A percentile compares a stretch with the other conserved stretches of the same genome.
Evolutionary conservation across 1,140 invertebrate species (phyloP).

Genomic region (Thalassaphorura encarpata): DNA sequence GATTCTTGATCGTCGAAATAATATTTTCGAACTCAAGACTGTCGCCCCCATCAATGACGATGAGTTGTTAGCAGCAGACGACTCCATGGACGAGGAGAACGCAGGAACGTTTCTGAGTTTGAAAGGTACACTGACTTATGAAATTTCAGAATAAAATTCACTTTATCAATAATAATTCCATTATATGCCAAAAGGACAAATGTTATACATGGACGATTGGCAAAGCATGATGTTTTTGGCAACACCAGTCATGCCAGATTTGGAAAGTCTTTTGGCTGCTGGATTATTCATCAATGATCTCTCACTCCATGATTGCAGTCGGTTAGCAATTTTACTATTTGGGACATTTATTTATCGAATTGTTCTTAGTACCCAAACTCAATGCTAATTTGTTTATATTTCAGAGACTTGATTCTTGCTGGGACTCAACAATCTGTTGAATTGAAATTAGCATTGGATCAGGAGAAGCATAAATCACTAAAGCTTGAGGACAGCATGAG

Average conservation of each 20-base stretch:
- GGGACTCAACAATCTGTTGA: conserved; percentile 96
- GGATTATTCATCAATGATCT: conserved; percentile 95
- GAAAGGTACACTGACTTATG: conserved; percentile 52
- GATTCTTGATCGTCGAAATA: conserved; percentile 89
- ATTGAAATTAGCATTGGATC: conserved; percentile 85
- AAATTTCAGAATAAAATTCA: background rate
- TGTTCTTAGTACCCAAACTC: conserved; percentile 38
- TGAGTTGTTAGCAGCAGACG: conserved; percentile 35
- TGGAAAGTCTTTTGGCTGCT: conserved; percentile 74
- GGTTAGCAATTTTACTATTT: conserved; percentile 44
- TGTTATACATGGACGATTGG: conserved; percentile 98
- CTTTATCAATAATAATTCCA: background rate
- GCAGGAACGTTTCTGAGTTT: conserved; percentile 62
- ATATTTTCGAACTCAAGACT: conserved; percentile 89
- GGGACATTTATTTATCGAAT: conserved; percentile 34
- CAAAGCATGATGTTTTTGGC: conserved; percentile 92
- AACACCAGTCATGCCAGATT: conserved; percentile 87
- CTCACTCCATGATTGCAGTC: conserved; percentile 95
- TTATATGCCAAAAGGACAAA: conserved; percentile 61
- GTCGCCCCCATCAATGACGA: conserved; percentile 38
- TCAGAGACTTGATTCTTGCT: conserved; percentile 85
- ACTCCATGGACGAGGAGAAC: conserved; percentile 48
- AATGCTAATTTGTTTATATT: conserved; percentile 27
- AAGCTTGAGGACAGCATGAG: conserved; percentile 93
- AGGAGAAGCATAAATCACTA: conserved; percentile 93